Conservation (phyloP, 2,888 invertebrate genomes). For the Odontomyia ornata region DNA sequence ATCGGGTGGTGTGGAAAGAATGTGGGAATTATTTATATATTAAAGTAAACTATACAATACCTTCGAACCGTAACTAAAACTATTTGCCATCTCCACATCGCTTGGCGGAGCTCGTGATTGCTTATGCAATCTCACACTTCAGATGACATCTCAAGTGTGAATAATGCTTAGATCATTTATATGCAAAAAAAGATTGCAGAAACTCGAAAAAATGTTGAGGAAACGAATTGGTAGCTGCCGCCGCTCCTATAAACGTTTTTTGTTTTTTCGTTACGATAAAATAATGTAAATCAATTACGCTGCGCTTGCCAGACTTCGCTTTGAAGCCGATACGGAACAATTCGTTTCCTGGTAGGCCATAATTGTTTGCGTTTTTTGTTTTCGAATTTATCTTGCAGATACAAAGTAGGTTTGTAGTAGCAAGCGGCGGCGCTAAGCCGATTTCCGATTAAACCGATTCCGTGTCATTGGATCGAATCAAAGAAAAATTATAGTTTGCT, state of each 20-base stretch:
- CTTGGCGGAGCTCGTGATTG: background rate
- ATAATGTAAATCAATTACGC: background rate
- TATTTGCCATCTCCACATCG: background rate
- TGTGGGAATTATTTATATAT: background rate
- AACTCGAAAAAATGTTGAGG: background rate
- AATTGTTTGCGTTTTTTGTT: too few species aligned
- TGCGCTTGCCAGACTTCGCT: too few species aligned
- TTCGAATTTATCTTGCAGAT: too few species aligned
- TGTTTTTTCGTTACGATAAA: background rate
- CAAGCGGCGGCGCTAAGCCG: background rate
- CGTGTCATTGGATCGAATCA: background rate
- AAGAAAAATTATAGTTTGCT: background rate
- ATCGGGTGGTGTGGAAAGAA: background rate
- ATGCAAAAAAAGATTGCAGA: background rate
- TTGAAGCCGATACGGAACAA: background rate
- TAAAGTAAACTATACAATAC: too few species aligned
- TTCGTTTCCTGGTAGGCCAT: too few species aligned
- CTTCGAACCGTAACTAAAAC: background rate
- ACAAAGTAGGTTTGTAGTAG: too few species aligned
- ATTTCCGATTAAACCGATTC: background rate
- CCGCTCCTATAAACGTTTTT: too few species aligned
- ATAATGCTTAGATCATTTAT: background rate
- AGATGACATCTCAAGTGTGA: constrained; percentile 1
- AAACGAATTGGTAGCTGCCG: too few species aligned
- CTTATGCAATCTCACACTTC: background rate